Conservation (phyloP, 2,888 invertebrate species). For the Fissipunctia ypsillon region DNA sequence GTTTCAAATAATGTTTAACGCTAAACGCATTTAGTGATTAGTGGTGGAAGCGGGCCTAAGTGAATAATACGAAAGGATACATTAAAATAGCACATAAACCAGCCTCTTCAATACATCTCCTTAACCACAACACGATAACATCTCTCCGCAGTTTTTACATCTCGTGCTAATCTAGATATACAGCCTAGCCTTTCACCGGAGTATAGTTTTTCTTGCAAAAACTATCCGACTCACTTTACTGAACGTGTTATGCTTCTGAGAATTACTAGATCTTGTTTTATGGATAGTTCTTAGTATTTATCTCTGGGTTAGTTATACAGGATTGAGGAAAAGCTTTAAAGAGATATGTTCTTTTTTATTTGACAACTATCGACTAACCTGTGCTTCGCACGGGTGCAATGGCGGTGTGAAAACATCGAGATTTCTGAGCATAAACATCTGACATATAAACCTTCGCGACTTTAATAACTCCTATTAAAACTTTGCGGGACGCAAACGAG, state of each 20-base stretch:
- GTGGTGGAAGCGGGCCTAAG: no score
- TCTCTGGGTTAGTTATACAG: neutral
- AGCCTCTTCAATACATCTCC: constrained; percentile 25
- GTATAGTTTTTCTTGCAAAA: constrained; percentile 71
- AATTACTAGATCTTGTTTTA: constrained; percentile 46
- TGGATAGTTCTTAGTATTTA: neutral
- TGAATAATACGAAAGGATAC: no score
- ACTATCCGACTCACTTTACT: constrained; percentile 58
- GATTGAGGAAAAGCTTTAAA: neutral
- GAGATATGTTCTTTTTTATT: neutral
- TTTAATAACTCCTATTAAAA: no score
- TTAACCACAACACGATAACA: constrained; percentile 8
- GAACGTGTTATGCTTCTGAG: constrained; percentile 61
- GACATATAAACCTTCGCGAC: no score
- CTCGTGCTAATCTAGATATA: constrained; percentile 73
- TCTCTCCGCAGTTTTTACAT: constrained; percentile 40
- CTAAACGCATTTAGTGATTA: no score
- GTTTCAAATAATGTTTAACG: no score
- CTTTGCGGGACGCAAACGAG: no score
- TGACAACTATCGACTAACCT: neutral
- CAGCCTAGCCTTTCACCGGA: constrained; percentile 72
- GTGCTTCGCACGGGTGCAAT: neutral
- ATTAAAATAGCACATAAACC: constrained; percentile 19
- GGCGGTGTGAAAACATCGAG: no score
- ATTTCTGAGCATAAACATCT: no score